Evolutionary conservation across 2,888 invertebrate species (phyloP), one percentile per base, ranked within the genome.

Genomic region (Drosophila colorata): DNA sequence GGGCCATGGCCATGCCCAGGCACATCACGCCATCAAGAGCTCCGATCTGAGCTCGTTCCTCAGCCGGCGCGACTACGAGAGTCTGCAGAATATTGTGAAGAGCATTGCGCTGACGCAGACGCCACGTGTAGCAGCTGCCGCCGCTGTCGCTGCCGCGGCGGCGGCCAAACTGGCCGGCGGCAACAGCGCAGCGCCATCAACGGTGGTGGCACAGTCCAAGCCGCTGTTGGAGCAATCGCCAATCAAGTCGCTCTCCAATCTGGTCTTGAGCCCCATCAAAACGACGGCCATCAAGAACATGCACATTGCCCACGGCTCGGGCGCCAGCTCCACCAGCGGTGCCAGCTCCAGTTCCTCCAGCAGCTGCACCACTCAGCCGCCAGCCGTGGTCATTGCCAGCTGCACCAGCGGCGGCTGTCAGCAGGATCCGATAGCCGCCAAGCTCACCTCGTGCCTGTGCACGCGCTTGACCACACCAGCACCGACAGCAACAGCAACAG

Each of bases 241-340:
- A 51, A 94, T 94, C 25, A 94, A 94, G 90, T 95, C 94, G 59
- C 91, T 95, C 68, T 95, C 95, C 52, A 94, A 94, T 91, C 92
- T 94, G 85, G 94, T 94, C 64, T 94, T 94, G 64, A 89, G 94
- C 93, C 93, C 94, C 93, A 79, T 91, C 11, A 92, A 92, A 78
- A 91, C 92, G 41, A 90, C 91, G 52, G 77, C 91, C 70, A 88
- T 91, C 67, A 90, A 91, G 78, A 89, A 90, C 87, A 89, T 92
- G 90, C 89, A 88, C 76, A 69, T 58, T 56, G 64, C 47, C 37
- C 40, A 41, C 18, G 20, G 56, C 33, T 31, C 47, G 23, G 20
- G 41, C 9, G 9, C 44, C 13, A n/a, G 16, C 51, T 59, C 59
- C 64, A 37, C 37, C 23, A 40, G 52, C 58, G 63, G 72, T 46